Evolutionary conservation across 2,888 invertebrate genomes (phyloP).

Genomic region (Trichogramma evanescens): DNA sequence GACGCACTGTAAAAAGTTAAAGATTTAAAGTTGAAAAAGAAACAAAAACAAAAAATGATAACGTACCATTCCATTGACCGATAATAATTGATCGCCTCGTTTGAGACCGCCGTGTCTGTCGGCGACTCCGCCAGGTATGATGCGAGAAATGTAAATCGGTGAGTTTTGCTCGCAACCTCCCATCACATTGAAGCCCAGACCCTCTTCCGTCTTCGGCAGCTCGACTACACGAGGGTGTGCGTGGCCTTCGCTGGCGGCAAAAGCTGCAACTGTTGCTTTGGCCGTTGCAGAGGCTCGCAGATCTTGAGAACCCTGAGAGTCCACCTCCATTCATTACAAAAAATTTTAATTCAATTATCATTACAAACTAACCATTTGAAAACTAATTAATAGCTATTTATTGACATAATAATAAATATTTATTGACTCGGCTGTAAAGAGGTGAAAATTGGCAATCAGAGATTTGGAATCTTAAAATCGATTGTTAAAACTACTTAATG

Average conservation of each 20-base stretch:
- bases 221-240: constrained; percentile 98
- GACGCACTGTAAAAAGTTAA: constrained; percentile 64
- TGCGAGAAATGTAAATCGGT: constrained; percentile 97
- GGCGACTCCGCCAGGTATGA: constrained; percentile 98
- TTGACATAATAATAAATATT: too few species aligned
- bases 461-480: too few species aligned
- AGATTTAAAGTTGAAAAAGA: not conserved
- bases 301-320: constrained; percentile 73
- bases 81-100: constrained; percentile 93
- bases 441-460: too few species aligned
- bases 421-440: too few species aligned
- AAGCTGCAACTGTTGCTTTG: constrained; percentile 88
- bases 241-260: constrained; percentile 95
- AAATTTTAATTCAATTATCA: too few species aligned
- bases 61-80: constrained; percentile 93
- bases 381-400: too few species aligned
- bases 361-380: too few species aligned
- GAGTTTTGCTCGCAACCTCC: constrained; percentile 99
- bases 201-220: constrained; percentile 97
- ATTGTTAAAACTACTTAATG: too few species aligned
- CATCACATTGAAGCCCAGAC: constrained; percentile 99
- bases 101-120: constrained; percentile 96
- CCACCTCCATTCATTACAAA: too few species aligned
- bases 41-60: not conserved
- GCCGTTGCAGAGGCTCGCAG: constrained; percentile 97